These are phyloP conservation scores for Leptatherina wallacei DNA, from an alignment of 2,797 vertebrate species.

Conservation along the genomic window DNA sequence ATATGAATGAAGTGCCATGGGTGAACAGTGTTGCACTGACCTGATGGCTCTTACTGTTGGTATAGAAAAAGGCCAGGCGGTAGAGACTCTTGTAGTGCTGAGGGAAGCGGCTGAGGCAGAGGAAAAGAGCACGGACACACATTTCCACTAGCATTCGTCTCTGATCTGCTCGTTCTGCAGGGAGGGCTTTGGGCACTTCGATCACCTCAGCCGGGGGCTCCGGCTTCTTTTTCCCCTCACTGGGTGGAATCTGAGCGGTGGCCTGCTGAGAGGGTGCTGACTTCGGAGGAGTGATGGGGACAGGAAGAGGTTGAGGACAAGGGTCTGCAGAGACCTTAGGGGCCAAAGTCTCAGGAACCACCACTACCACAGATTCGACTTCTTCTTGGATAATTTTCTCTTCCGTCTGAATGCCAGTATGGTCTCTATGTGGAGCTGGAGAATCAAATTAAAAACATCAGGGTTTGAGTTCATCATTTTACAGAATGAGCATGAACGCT, in stretches of 20 bases:
- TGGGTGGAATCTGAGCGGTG: constrained; percentile 46
- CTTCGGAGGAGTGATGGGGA: constrained; percentile 68
- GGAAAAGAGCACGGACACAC: constrained; percentile 89
- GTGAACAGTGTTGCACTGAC: constrained; percentile 75
- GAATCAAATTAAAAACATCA: constrained; percentile 13
- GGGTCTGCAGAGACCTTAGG: constrained; percentile 60
- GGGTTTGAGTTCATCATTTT: background rate
- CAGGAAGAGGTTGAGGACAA: constrained; percentile 50
- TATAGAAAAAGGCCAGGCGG: constrained; percentile 93
- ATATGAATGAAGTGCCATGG: constrained; percentile 11
- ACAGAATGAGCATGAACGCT: background rate
- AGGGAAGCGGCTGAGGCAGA: constrained; percentile 95
- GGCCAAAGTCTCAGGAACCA: constrained; percentile 57
- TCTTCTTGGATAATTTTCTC: constrained; percentile 77
- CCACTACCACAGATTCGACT: constrained; percentile 76
- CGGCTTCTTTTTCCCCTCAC: constrained; percentile 84
- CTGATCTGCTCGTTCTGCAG: constrained; percentile 86
- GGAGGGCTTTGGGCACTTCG: constrained; percentile 89
- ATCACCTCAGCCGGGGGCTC: constrained; percentile 80
- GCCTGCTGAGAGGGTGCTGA: constrained; percentile 48
- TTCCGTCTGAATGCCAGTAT: constrained; percentile 61
- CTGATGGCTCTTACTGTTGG: constrained; percentile 91
- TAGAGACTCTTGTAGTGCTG: constrained; percentile 99
- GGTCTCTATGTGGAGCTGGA: constrained; percentile 66
- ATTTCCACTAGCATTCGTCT: constrained; percentile 90